Conservation (phyloP, 1,140 invertebrate species). For the Whitmania pigra region DNA sequence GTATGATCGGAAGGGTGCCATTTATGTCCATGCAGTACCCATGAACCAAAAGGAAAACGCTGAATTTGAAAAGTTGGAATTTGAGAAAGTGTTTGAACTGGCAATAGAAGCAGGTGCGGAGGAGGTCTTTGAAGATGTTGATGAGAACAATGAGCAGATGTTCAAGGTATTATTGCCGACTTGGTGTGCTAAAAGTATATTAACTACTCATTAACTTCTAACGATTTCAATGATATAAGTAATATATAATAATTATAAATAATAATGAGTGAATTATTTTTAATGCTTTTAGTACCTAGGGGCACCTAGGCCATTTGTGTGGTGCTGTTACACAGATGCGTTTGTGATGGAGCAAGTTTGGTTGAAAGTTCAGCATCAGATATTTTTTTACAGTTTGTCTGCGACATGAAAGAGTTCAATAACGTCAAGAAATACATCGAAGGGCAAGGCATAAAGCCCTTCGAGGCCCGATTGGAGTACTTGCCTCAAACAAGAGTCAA, state of each 20-base stretch:
- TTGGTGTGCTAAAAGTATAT: not conserved
- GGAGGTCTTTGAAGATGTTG: not conserved
- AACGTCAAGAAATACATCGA: not conserved
- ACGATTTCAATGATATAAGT: not conserved
- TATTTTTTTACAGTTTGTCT: not conserved
- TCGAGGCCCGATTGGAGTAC: constrained; percentile 5
- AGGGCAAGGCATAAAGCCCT: not conserved
- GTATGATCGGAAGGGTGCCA: not conserved
- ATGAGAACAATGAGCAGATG: not conserved
- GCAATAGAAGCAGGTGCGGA: constrained; percentile 8
- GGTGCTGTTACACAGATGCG: no score
- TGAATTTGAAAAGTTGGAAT: not conserved
- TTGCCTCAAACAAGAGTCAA: not conserved
- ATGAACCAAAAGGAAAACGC: not conserved
- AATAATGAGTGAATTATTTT: no score
- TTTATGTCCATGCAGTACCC: not conserved
- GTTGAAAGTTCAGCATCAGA: no score
- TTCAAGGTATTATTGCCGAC: not conserved
- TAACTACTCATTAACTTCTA: not conserved
- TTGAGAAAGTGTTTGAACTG: constrained; percentile 1
- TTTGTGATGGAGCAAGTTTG: no score
- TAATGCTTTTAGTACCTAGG: no score
- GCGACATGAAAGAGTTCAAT: not conserved
- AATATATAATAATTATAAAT: no score
- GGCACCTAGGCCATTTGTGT: no score